These are phyloP conservation scores for Lampropteryx suffumata DNA, from an alignment of 2,888 invertebrate species.

Conservation along the genomic window DNA sequence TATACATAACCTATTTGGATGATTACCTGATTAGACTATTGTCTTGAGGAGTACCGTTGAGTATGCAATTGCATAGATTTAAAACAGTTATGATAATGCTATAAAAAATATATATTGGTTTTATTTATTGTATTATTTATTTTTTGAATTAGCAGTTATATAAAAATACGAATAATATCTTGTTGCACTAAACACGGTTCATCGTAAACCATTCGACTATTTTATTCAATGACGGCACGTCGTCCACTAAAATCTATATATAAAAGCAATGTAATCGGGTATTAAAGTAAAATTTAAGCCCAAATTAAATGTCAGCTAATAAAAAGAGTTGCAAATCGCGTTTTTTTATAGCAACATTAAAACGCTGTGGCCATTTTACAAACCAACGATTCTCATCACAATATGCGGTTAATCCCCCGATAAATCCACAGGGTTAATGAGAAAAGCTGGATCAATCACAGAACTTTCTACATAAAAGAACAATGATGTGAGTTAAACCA, in stretches of 20 bases:
- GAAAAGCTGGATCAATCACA: constrained; percentile 7
- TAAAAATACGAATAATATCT: no score
- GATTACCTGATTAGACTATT: constrained; percentile 24
- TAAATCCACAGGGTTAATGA: constrained; percentile 20
- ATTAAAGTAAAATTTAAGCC: constrained; percentile 4
- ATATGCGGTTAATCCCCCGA: constrained; percentile 30
- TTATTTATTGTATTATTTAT: no score
- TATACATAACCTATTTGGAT: no score
- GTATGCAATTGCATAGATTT: no score
- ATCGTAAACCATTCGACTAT: no score
- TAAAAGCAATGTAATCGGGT: background rate
- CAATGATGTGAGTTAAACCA: background rate
- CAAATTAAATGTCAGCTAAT: constrained; percentile 7
- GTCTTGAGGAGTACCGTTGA: constrained; percentile 29
- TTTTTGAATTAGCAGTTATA: no score
- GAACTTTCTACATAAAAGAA: background rate
- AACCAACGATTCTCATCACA: constrained; percentile 23
- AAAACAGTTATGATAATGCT: no score
- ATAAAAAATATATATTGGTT: no score
- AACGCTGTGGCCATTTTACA: constrained; percentile 13
- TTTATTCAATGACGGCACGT: no score
- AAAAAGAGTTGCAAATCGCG: constrained; percentile 8
- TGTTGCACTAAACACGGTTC: no score
- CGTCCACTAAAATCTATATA: no score
- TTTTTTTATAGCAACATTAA: constrained; percentile 15